Evolutionary conservation across 2,888 invertebrate genomes (phyloP).

Genomic region (Fabriciana adippe): DNA sequence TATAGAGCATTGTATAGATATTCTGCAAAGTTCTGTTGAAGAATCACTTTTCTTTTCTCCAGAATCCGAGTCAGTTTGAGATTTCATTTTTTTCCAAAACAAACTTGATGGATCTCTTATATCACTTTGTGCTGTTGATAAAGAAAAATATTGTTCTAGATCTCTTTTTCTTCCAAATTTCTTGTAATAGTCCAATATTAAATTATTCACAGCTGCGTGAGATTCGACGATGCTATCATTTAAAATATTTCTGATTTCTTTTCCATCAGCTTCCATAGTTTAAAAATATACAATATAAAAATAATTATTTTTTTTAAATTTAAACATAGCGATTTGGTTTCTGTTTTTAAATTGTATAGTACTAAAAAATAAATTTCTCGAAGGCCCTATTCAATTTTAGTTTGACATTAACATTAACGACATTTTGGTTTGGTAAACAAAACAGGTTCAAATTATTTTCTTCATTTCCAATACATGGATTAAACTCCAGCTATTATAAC

Average conservation of each 20-base stretch:
- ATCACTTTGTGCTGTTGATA: conserved; percentile 72
- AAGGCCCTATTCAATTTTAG: conserved; percentile 22
- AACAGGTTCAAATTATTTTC: conserved; percentile 21
- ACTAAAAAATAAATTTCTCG: conserved; percentile 22
- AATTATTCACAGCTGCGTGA: conserved; percentile 63
- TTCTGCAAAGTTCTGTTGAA: conserved; percentile 70
- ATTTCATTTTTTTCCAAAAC: conserved; percentile 76
- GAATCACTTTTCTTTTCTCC: conserved; percentile 67
- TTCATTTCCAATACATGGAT: neutral
- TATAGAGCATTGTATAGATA: conserved; percentile 69
- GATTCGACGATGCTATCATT: conserved; percentile 29
- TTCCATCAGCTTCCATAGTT: conserved; percentile 61
- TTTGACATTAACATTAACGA: conserved; percentile 34
- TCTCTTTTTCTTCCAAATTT: conserved; percentile 86
- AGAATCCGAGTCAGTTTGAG: conserved; percentile 68
- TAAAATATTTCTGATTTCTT: conserved; percentile 25
- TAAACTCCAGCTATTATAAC: neutral
- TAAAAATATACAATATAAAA: conserved; percentile 29
- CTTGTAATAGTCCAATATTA: conserved; percentile 85
- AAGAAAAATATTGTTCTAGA: conserved; percentile 85
- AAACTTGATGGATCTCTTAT: conserved; percentile 65
- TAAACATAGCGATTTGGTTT: conserved; percentile 27
- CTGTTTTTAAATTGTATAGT: conserved; percentile 9
- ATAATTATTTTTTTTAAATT: conserved; percentile 17
- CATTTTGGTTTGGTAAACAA: conserved; percentile 33